phyloP scores from a whole-genome alignment of 1,140 invertebrate genomes.

The Globodera ellingtonae region DNA sequence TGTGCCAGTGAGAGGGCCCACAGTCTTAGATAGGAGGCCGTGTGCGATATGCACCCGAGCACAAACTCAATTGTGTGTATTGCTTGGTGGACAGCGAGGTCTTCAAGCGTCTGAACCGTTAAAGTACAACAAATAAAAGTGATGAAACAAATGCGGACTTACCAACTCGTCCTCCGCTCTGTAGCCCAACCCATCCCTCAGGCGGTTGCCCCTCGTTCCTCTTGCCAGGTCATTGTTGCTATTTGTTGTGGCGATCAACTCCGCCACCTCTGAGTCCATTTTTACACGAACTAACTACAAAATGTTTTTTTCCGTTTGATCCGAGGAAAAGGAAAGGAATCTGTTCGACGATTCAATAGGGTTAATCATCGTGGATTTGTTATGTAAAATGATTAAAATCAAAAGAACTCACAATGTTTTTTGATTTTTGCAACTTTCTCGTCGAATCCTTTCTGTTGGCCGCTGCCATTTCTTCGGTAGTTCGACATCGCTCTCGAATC shows the following conservation, averaged over 20 bases:
- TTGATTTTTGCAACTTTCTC: slow-evolving; percentile 34
- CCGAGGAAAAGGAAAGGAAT: background rate
- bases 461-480: background rate
- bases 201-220: slow-evolving; percentile 27
- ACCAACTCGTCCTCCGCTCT: slow-evolving; percentile 37
- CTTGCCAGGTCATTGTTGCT: slow-evolving; percentile 34
- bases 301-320: background rate
- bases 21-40: slow-evolving; percentile 89
- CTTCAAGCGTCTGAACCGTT: slow-evolving; percentile 73
- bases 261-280: slow-evolving; percentile 48
- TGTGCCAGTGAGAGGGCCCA: slow-evolving; percentile 95
- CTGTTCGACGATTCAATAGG: too few species aligned
- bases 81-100: slow-evolving; percentile 82
- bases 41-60: slow-evolving; percentile 90
- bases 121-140: slow-evolving; percentile 1
- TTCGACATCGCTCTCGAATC: background rate
- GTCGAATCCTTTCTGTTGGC: slow-evolving; percentile 29
- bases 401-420: slow-evolving; percentile 32
- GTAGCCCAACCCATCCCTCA: background rate
- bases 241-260: slow-evolving; percentile 39
- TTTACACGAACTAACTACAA: slow-evolving; percentile 45
- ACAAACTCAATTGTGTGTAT: slow-evolving; percentile 97
- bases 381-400: background rate
- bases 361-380: too few species aligned
- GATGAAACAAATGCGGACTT: background rate